Base-by-base conservation (phyloP, 2,888 invertebrate genomes). In the Esperia sulphurella region DNA sequence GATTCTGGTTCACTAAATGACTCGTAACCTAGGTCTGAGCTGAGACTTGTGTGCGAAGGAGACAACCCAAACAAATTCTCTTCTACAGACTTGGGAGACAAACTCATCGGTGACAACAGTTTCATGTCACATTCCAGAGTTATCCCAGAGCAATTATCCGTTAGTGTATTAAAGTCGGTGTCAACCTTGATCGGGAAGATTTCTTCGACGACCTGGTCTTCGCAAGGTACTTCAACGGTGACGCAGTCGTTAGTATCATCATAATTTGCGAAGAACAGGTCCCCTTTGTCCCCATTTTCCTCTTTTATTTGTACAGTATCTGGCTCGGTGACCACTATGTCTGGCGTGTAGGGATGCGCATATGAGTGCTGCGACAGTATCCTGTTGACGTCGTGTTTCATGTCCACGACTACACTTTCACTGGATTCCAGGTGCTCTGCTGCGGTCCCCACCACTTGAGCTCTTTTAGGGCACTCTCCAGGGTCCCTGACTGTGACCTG, bases 391-490 rank as follows among this genome's bases (percentile, higher is more conserved):
- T 90, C 86, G 49, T 80, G 86, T 55, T 82, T 82, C 44, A 77
- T 68, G 65, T 84, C 81, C 88, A 91, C n/a, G 85, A 89, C 63
- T 77, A 73, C 75, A 91, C 85, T 63, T 92, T 91, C 71, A 95
- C 90, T 62, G 96, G 96, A 78, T 95, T 96, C 96, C 96, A 96
- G 66, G 90, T 93, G 83, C 92, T 94, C 85, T 96, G 96, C 72
- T 95, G 95, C 45, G 94, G 93, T 54, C 96, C 95, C 96, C 96
- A 96, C 96, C 96, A 96, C 67, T 94, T 93, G 72, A 92, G 90
- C 78, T 92, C 90, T 64, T 91, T 86, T 51, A 87, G 71, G 39
- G 74, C 84, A 71, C 63, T 81, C 75, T 83, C 79, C 56, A 87
- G 67, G 48, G 71, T 75, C 57, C 79, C 83, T 49, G 79, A 63